Evolutionary conservation across 2,797 vertebrate species (phyloP).

Genomic region (Salarias fasciatus): DNA sequence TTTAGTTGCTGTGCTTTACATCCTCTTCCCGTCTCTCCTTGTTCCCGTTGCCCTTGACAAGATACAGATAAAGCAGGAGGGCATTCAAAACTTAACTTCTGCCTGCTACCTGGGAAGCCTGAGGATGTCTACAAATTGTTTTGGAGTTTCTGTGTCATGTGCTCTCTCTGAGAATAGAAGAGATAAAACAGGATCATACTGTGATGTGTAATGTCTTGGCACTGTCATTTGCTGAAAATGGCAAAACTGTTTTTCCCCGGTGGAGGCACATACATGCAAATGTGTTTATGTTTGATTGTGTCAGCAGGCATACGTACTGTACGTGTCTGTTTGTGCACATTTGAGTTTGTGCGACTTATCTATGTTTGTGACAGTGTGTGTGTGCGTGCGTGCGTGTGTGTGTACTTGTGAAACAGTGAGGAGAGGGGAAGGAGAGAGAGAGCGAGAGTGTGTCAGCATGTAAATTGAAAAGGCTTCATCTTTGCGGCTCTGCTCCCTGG

Average conservation of each 20-base stretch:
- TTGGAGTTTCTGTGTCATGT: constrained; percentile 51
- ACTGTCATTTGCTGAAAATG: constrained; percentile 71
- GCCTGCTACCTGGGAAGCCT: constrained; percentile 8
- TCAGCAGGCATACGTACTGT: constrained; percentile 53
- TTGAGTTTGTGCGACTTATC: constrained; percentile 42
- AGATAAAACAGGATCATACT: constrained; percentile 48
- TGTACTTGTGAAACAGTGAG: constrained; percentile 69
- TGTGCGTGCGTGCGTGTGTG: constrained; percentile 60
- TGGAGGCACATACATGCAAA: constrained; percentile 59
- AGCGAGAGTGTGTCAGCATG: constrained; percentile 73
- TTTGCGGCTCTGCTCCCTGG: constrained; percentile 77
- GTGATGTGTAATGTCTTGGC: constrained; percentile 54
- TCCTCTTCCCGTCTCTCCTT: background rate
- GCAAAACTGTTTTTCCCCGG: constrained; percentile 58
- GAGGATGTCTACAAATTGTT: constrained; percentile 54
- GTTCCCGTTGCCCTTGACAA: constrained; percentile 23
- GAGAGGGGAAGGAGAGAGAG: constrained; percentile 42
- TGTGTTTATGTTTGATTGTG: constrained; percentile 70
- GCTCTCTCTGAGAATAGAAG: constrained; percentile 47
- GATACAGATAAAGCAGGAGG: constrained; percentile 25
- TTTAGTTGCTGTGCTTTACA: constrained; percentile 1
- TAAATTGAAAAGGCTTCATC: constrained; percentile 82
- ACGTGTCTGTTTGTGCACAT: constrained; percentile 39
- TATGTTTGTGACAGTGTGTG: constrained; percentile 59
- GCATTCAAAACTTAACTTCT: constrained; percentile 35